These are phyloP conservation scores for Seira musarum DNA, from an alignment of 2,888 invertebrate genomes.

Conservation along the genomic window DNA sequence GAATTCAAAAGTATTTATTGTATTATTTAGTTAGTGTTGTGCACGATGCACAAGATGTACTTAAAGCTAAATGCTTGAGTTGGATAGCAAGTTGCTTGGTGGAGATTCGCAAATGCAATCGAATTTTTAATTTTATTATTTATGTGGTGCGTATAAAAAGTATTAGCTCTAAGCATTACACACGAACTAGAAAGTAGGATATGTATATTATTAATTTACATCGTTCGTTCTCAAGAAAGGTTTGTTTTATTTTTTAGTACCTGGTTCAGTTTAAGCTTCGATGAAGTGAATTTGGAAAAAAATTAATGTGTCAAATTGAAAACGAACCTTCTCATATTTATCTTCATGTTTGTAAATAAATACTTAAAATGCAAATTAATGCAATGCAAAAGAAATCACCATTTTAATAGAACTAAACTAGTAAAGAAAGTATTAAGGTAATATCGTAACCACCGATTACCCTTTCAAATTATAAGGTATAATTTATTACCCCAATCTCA, in stretches of 20 bases:
- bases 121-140: background rate
- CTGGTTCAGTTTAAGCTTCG: conserved; percentile 2
- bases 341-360: background rate
- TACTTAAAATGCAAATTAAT: background rate
- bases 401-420: background rate
- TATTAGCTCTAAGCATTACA: background rate
- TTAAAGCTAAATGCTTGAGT: no score
- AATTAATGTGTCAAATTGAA: conserved; percentile 7
- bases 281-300: background rate
- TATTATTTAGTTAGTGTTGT: no score
- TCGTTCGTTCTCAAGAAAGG: background rate
- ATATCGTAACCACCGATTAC: conserved; percentile 15
- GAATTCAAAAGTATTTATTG: no score
- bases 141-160: conserved; percentile 8
- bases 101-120: no score
- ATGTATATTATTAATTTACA: no score
- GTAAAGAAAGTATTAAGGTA: conserved; percentile 6
- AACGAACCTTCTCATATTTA: background rate
- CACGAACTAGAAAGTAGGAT: no score
- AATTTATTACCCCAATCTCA: background rate
- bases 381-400: conserved; percentile 5
- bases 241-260: background rate
- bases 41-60: no score
- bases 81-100: no score
- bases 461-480: no score